Percentiles rank a stretch among this genome's conserved stretches.
Evolutionary conservation across 2,797 vertebrate genomes (phyloP).

Genomic region (Taenioides sp.): DNA sequence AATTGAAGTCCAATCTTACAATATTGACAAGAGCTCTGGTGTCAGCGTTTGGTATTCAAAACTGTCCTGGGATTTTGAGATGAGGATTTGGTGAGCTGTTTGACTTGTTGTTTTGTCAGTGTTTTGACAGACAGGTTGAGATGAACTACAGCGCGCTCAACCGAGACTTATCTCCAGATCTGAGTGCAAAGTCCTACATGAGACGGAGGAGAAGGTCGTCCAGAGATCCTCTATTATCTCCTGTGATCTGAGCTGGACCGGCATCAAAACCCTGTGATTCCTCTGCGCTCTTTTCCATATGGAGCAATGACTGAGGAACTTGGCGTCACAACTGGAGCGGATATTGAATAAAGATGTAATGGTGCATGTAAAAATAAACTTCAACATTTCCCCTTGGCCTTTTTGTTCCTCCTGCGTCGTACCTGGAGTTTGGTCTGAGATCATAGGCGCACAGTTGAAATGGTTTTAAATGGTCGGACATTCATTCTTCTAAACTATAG

Average conservation of each 20-base stretch:
- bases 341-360: constrained; percentile 70
- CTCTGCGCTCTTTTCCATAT: constrained; percentile 48
- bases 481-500: neutral
- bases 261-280: constrained; percentile 51
- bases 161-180: constrained; percentile 44
- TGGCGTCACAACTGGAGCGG: constrained; percentile 44
- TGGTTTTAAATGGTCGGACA: neutral
- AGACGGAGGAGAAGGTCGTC: constrained; percentile 18
- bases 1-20: neutral
- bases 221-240: constrained; percentile 50
- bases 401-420: neutral
- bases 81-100: neutral
- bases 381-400: constrained; percentile 25
- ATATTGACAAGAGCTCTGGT: neutral
- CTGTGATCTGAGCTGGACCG: constrained; percentile 56
- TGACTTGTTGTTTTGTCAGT: neutral
- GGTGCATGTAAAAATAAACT: constrained; percentile 49
- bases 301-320: constrained; percentile 57
- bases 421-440: neutral
- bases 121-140: constrained; percentile 5
- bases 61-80: neutral
- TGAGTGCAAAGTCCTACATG: constrained; percentile 47
- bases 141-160: constrained; percentile 14
- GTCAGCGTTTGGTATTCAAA: neutral
- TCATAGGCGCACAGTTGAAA: neutral